A percentile compares a stretch with the other conserved stretches of the same genome.
phyloP scores from a whole-genome alignment of 2,888 invertebrate species.

The Zeuzera pyrina region DNA sequence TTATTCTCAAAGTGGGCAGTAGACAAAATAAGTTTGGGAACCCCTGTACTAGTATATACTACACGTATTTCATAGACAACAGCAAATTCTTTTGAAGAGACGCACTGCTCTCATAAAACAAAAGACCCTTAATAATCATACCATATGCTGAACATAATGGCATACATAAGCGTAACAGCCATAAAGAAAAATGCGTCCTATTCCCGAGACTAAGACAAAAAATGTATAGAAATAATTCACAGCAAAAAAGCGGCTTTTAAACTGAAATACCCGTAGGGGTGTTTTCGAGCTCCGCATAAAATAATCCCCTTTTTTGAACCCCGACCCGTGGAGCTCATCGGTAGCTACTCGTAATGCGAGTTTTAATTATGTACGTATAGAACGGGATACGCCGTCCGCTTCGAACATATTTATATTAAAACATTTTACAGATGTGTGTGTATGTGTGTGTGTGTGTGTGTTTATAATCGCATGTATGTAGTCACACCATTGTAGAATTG shows the following conservation, averaged over 20 bases:
- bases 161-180: not conserved
- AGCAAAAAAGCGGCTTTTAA: not conserved
- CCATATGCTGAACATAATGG: not conserved
- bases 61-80: no score
- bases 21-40: no score
- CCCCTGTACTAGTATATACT: no score
- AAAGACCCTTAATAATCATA: not conserved
- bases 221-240: not conserved
- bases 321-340: constrained; percentile 12
- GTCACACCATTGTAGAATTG: not conserved
- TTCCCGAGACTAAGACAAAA: not conserved
- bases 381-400: constrained; percentile 1
- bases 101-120: no score
- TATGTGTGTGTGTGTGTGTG: not conserved
- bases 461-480: not conserved
- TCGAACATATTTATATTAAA: constrained; percentile 8
- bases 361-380: constrained; percentile 19
- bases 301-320: constrained; percentile 6
- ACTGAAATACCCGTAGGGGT: not conserved
- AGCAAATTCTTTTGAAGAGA: no score
- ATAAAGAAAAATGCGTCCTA: not conserved
- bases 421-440: constrained; percentile 3
- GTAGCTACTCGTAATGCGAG: constrained; percentile 15
- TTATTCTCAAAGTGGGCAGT: no score
- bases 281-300: not conserved